Evolutionary conservation across 37 sponge, comb jelly and placozoan genomes (phyloP), one percentile per base, ranked within the genome.

Genomic region (Geodia barretti): DNA sequence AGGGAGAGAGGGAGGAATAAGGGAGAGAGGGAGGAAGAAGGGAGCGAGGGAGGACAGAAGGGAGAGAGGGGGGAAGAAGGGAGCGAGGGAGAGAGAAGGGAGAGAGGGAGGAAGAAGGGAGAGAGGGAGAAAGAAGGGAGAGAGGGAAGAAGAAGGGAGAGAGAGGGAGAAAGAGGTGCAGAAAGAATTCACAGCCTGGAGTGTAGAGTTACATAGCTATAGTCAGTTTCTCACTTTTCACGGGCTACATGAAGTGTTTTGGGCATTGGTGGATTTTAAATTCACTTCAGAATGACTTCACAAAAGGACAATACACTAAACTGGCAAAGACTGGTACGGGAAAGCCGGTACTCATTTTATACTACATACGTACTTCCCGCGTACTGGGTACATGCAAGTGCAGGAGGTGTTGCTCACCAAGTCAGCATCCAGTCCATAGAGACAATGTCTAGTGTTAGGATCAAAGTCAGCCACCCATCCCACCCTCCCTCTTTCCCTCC

Each of bases 371-470:
- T 21, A 14, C 20, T 14, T 20, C 20, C 14, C 20, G 20, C 60
- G 60, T 59, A 20, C 19, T 59, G 20, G 20, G 14, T 59, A 59
- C 60, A 14, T 21, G 19, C 19, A 20, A 20, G 60, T 14, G 60
- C 19, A 20, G 60, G 60, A 20, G 60, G 60, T 14, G 20, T 59
- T n/a, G 70, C 97, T 78, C 19, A 97, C 98, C 91, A 98, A 84
- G 65, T 98, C 99, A 74, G 99, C 99, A 73, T 98, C 99, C 69
- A 98, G 95, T 60, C 99, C 99, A 71, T 98, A 96, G 42, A 98
- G 87, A 61, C 99, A 98, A 73, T 98, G 99, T 39, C 99, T 68
- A 0, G 97, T 98, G 84, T 94, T 94, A 35, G 96, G 95, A 74
- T 94, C 87, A 76, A 90, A 94, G 73, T 84, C 89, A n/a, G n/a